Conservation (phyloP, 2,797 vertebrate genomes). For the Sebastes iracundus region DNA sequence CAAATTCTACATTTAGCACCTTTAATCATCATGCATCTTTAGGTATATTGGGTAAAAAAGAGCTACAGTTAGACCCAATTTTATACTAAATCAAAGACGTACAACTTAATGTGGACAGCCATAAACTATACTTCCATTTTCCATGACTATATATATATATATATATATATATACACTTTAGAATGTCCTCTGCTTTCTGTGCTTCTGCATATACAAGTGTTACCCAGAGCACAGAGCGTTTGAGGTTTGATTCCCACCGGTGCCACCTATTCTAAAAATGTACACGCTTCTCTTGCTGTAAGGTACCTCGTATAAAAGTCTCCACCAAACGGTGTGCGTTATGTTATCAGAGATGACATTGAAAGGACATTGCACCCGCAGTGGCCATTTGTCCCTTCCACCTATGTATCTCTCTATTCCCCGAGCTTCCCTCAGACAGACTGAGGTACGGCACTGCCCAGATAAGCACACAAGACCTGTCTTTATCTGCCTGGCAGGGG, state of each 20-base stretch:
- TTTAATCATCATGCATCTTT: not conserved
- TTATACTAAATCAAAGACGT: not conserved
- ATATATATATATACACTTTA: not conserved
- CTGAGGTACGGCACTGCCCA: conserved; percentile 49
- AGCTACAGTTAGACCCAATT: not conserved
- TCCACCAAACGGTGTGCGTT: not conserved
- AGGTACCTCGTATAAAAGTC: conserved; percentile 26
- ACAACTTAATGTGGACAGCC: not conserved
- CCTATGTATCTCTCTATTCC: conserved; percentile 53
- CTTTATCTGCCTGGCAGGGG: conserved; percentile 75
- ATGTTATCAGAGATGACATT: conserved; percentile 57
- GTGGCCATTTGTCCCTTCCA: conserved; percentile 59
- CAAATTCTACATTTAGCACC: not conserved
- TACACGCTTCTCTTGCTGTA: conserved; percentile 5
- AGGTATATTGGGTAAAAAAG: not conserved
- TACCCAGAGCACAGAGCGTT: not conserved
- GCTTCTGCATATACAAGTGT: not conserved
- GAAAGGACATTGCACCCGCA: conserved; percentile 57
- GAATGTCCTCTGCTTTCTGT: conserved; percentile 6
- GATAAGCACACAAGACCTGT: conserved; percentile 72
- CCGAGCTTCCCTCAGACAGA: conserved; percentile 57
- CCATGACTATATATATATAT: not conserved
- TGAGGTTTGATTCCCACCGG: conserved; percentile 27
- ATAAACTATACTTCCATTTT: not conserved
- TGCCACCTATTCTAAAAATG: conserved; percentile 29